Conservation (phyloP, 2,888 invertebrate species). For the Lasioglossum morio region DNA sequence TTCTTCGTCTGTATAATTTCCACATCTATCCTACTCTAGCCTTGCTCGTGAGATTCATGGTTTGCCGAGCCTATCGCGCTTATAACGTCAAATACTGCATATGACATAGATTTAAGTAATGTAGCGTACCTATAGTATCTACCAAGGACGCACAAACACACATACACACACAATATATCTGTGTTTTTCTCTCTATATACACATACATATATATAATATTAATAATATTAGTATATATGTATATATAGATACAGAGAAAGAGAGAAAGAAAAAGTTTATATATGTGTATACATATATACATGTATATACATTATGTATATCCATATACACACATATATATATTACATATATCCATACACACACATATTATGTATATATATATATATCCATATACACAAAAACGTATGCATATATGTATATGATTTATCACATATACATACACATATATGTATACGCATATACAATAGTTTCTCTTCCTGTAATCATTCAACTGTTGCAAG, state of each 20-base stretch:
- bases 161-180: neutral
- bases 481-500: constrained; percentile 57
- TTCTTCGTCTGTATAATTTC: constrained; percentile 64
- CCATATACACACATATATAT: neutral
- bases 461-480: constrained; percentile 46
- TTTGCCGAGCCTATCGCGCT: constrained; percentile 81
- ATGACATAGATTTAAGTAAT: constrained; percentile 73
- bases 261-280: neutral
- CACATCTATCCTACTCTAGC: constrained; percentile 82
- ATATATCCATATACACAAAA: constrained; percentile 41
- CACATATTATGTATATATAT: neutral
- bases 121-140: constrained; percentile 70
- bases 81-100: constrained; percentile 77
- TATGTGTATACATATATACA: no score
- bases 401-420: constrained; percentile 39
- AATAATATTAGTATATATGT: neutral
- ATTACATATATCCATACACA: neutral
- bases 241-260: neutral
- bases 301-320: no score
- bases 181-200: neutral
- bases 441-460: constrained; percentile 48
- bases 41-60: constrained; percentile 83
- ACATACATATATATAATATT: neutral
- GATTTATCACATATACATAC: neutral
- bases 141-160: constrained; percentile 39